phyloP scores from a whole-genome alignment of 2,797 vertebrate species.

The Australoheros facetus region DNA sequence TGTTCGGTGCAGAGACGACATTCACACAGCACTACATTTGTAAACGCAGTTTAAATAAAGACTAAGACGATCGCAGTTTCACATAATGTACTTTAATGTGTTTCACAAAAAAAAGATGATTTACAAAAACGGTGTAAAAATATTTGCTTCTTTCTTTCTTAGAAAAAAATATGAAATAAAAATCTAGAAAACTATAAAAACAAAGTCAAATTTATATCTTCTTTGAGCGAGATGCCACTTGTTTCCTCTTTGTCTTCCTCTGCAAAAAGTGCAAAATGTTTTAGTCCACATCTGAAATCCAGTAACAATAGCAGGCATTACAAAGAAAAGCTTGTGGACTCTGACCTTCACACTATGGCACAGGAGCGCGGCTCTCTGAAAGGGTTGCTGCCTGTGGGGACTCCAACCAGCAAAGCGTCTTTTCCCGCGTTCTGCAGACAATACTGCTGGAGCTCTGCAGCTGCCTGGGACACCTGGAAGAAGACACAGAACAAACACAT shows the following conservation, averaged over 20 bases:
- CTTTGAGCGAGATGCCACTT: slow-evolving; percentile 6
- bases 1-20: not conserved
- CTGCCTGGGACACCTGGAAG: slow-evolving; percentile 92
- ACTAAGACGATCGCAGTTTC: not conserved
- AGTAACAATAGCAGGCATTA: not conserved
- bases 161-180: not conserved
- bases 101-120: not conserved
- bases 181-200: not conserved
- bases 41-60: not conserved
- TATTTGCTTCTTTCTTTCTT: not conserved
- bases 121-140: not conserved
- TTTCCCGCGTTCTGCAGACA: slow-evolving; percentile 95
- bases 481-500: not conserved
- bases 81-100: slow-evolving; percentile 13
- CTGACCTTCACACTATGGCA: slow-evolving; percentile 84
- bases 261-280: slow-evolving; percentile 25
- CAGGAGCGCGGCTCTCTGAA: slow-evolving; percentile 96
- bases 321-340: not conserved
- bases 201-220: not conserved
- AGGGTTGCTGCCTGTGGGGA: slow-evolving; percentile 94
- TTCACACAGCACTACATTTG: not conserved
- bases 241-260: slow-evolving; percentile 19
- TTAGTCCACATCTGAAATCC: slow-evolving; percentile 11
- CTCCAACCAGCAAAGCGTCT: slow-evolving; percentile 91
- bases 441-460: slow-evolving; percentile 95